Percentiles rank a stretch among this genome's conserved stretches.
Conservation (phyloP, 2,797 vertebrate genomes). For the Naso thynnoides region DNA sequence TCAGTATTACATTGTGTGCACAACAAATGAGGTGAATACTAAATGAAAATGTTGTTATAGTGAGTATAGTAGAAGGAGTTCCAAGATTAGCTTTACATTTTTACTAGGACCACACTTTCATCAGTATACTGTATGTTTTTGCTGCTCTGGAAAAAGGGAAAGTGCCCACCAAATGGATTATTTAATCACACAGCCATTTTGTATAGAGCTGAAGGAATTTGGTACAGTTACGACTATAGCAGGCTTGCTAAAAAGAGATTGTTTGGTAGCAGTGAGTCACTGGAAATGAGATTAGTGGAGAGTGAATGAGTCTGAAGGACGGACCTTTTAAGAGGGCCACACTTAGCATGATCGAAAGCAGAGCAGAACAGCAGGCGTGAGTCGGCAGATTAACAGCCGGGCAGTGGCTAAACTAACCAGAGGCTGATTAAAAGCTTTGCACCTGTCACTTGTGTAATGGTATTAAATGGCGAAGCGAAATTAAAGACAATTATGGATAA, state of each 20-base stretch:
- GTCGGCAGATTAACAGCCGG: constrained; percentile 67
- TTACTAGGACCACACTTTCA: neutral
- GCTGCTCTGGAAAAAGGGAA: constrained; percentile 9
- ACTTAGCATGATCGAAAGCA: constrained; percentile 55
- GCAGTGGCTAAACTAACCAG: constrained; percentile 61
- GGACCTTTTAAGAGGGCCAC: constrained; percentile 54
- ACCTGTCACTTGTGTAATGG: constrained; percentile 82
- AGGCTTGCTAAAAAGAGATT: constrained; percentile 23
- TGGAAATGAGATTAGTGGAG: constrained; percentile 47
- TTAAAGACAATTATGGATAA: constrained; percentile 79
- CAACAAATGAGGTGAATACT: constrained; percentile 1
- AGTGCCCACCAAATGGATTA: neutral
- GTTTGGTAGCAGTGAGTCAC: constrained; percentile 41
- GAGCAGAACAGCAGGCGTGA: constrained; percentile 63
- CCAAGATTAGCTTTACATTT: neutral
- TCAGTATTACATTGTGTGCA: constrained; percentile 3
- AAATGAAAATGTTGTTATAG: neutral
- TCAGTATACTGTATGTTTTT: constrained; percentile 8
- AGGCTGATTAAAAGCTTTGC: constrained; percentile 82
- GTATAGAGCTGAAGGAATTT: constrained; percentile 5
- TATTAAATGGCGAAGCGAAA: constrained; percentile 76
- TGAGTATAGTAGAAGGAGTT: constrained; percentile 1
- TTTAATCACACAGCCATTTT: constrained; percentile 8
- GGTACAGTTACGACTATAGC: constrained; percentile 5
- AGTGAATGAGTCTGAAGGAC: constrained; percentile 59